A percentile compares a stretch with the other conserved stretches of the same genome.
Conservation (phyloP, 2,888 invertebrate genomes). For the Hyposoter didymator region DNA sequence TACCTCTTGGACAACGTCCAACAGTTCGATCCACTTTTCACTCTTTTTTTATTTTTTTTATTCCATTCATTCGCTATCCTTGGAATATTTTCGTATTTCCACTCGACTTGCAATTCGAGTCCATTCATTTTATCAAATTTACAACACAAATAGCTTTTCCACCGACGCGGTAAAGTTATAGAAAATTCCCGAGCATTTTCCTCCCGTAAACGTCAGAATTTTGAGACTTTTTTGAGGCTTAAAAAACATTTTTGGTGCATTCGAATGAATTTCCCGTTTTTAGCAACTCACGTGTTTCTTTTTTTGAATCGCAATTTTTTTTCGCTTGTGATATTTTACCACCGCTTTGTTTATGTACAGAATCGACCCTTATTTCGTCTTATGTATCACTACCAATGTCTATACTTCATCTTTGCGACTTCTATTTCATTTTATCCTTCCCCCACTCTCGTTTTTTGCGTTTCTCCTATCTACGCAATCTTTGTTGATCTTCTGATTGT, state of each 20-base stretch:
- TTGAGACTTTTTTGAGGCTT: background rate
- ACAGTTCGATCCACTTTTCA: slow-evolving; percentile 39
- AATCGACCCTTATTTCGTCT: background rate
- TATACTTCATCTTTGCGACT: background rate
- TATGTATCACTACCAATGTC: background rate
- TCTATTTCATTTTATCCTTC: background rate
- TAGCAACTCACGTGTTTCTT: background rate
- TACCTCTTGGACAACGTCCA: slow-evolving; percentile 57
- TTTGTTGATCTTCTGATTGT: slow-evolving; percentile 53
- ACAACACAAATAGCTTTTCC: background rate
- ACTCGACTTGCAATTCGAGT: background rate
- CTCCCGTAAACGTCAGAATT: background rate
- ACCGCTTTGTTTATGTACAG: background rate
- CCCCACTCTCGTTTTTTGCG: background rate
- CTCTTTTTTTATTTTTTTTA: slow-evolving; percentile 17
- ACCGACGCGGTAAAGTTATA: background rate
- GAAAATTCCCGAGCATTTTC: background rate
- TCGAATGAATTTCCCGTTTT: background rate
- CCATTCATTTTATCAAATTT: background rate
- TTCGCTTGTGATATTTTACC: background rate
- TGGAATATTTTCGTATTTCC: slow-evolving; percentile 24
- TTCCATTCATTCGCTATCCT: slow-evolving; percentile 8
- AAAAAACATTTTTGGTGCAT: background rate
- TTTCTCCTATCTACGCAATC: background rate
- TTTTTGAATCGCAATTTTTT: background rate